Conservation (phyloP, 2,113 vertebrate genomes). For the Lampris incognitus region DNA sequence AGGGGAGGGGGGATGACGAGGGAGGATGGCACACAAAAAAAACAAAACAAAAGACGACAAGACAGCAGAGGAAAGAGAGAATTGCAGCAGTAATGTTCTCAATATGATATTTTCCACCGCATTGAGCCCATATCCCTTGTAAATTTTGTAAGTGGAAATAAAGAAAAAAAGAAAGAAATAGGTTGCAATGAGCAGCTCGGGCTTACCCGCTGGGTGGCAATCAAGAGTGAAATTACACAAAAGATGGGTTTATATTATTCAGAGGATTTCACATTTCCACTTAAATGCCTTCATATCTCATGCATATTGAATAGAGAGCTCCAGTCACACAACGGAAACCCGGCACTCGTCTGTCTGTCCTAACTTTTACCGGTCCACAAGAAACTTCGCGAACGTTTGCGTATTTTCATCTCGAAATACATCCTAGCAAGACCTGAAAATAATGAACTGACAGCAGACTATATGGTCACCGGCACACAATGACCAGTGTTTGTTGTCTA, state of each 20-base stretch:
- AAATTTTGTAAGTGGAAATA: slow-evolving; percentile 15
- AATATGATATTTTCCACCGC: slow-evolving; percentile 8
- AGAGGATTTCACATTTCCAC: slow-evolving; percentile 17
- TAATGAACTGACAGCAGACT: too few relatives aligned
- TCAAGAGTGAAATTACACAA: slow-evolving; percentile 55
- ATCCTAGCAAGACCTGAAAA: background rate
- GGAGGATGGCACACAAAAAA: too few relatives aligned
- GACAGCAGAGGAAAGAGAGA: background rate
- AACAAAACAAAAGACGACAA: background rate
- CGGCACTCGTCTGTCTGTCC: slow-evolving; percentile 26
- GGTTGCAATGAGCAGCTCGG: slow-evolving; percentile 16
- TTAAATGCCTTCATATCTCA: slow-evolving; percentile 9
- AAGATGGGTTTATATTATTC: slow-evolving; percentile 39
- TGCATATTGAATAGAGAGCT: slow-evolving; percentile 23
- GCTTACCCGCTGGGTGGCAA: slow-evolving; percentile 43
- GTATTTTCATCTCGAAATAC: background rate
- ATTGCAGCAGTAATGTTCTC: background rate
- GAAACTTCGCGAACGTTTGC: background rate
- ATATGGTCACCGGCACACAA: background rate
- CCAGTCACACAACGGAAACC: slow-evolving; percentile 9
- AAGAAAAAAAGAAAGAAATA: slow-evolving; percentile 3
- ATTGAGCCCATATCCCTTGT: slow-evolving; percentile 13
- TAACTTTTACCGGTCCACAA: slow-evolving; percentile 1
- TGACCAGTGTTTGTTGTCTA: background rate
- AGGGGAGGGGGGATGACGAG: too few relatives aligned